phyloP scores from a whole-genome alignment of 2,797 vertebrate genomes.

The Protosalanx chinensis region DNA sequence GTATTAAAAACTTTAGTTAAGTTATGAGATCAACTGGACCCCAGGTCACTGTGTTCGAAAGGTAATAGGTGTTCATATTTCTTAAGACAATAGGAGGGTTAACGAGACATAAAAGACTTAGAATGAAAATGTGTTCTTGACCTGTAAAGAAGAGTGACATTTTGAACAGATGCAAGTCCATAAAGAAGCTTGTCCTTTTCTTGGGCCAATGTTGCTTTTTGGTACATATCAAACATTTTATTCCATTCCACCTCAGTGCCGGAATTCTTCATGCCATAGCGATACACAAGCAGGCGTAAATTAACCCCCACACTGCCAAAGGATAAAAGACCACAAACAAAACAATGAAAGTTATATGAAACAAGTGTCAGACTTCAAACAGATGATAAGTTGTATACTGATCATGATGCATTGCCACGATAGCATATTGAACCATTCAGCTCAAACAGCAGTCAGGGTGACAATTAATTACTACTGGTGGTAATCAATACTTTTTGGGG shows the following conservation, averaged over 20 bases:
- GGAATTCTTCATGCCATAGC: slow-evolving; percentile 88
- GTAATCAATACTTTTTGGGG: no score
- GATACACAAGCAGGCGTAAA: slow-evolving; percentile 88
- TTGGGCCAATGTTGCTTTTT: slow-evolving; percentile 80
- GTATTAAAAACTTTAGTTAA: no score
- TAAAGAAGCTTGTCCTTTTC: slow-evolving; percentile 96
- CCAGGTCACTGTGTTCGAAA: no score
- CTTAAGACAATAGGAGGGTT: no score
- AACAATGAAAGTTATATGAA: not conserved
- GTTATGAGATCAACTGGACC: no score
- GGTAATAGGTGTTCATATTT: no score
- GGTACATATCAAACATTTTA: slow-evolving; percentile 80
- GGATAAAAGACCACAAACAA: slow-evolving; percentile 25
- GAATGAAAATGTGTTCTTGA: slow-evolving; percentile 43
- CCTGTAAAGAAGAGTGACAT: slow-evolving; percentile 78
- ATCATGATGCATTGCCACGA: no score
- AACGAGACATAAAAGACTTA: not conserved
- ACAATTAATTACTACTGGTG: no score
- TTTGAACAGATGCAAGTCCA: slow-evolving; percentile 84
- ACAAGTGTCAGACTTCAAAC: not conserved
- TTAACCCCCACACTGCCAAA: slow-evolving; percentile 78
- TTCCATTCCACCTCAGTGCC: slow-evolving; percentile 76
- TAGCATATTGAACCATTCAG: no score
- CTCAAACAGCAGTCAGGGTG: no score
- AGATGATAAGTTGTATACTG: no score